Evolutionary conservation across 35 echinoderm and acorn worm species (phyloP), one percentile per base, ranked within the genome.

Genomic region (Lytechinus variegatus): DNA sequence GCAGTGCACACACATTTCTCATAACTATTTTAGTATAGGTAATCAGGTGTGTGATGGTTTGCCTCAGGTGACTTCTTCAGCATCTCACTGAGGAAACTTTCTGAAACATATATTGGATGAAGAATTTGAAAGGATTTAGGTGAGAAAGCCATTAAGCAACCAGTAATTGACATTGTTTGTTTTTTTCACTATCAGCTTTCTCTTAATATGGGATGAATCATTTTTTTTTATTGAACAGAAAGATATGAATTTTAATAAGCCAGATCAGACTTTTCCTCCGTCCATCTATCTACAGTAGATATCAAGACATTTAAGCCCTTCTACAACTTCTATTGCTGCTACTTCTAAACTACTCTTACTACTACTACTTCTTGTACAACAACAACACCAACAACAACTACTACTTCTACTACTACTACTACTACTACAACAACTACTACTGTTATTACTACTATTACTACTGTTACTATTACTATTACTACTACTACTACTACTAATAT

Each of bases 1-100:
- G 66, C 66, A 79, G 66, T 79, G 66, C 66, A 79, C 66, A 79
- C 66, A 79, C 66, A 79, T 79, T 79, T 79, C 66, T 79, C 19
- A 1, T 7, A 79, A 24, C 13, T 79, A 79, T 13, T 79, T 79
- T 3, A 24, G 66, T 79, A n/a, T n/a, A 79, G 19, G 66, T 79
- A 79, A 79, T 79, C 66, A 79, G 66, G 19, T 79, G 66, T 6
- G 0, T 24, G 66, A 79, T 79, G 19, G 14, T 79, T 79, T 79
- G 66, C 19, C 66, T 79, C 16, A 0, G n/a, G 66, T 79, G 21
- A 24, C 66, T 79, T 79, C 12, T 24, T 79, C 56, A 58, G 21
- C 66, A 79, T 79, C n/a, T 24, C 66, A 16, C 19, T 24, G 8
- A 24, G n/a, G 66, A 14, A 24, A 79, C 19, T 79, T 4, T 79